Percentiles rank a stretch among this genome's conserved stretches.
These are phyloP conservation scores for Channa maculata DNA, from an alignment of 2,113 vertebrate genomes.

Conservation along the genomic window DNA sequence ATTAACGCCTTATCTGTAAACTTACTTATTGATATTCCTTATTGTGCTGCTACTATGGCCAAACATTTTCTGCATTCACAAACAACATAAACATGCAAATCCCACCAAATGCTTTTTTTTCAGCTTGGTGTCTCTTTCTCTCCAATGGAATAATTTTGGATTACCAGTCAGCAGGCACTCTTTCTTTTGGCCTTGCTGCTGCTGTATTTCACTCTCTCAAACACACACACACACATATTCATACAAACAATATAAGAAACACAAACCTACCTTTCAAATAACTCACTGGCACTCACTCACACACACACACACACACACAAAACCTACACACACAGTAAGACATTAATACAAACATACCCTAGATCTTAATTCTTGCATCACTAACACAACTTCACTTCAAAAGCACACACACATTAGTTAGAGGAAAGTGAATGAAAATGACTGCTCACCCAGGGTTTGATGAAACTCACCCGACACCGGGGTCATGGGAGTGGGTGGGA, in stretches of 20 bases:
- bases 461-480: slow-evolving; percentile 91
- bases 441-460: slow-evolving; percentile 83
- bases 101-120: slow-evolving; percentile 39
- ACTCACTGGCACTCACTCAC: not conserved
- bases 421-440: slow-evolving; percentile 70
- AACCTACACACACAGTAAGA: slow-evolving; percentile 20
- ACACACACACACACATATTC: slow-evolving; percentile 7
- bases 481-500: slow-evolving; percentile 89
- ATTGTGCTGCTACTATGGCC: slow-evolving; percentile 43
- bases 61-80: slow-evolving; percentile 66
- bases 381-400: not conserved
- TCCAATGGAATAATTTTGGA: slow-evolving; percentile 66
- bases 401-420: slow-evolving; percentile 24
- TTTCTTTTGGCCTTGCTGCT: slow-evolving; percentile 56
- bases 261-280: slow-evolving; percentile 18
- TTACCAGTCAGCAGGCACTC: slow-evolving; percentile 58
- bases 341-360: not conserved
- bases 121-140: slow-evolving; percentile 49
- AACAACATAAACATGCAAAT: slow-evolving; percentile 76
- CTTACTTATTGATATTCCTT: slow-evolving; percentile 72
- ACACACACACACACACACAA: slow-evolving; percentile 29
- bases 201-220: slow-evolving; percentile 1
- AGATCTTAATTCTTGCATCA: not conserved
- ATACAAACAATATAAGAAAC: slow-evolving; percentile 35
- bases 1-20: slow-evolving; percentile 71